Conservation (phyloP, 2,888 invertebrate species). For the Orchestes rusci region DNA sequence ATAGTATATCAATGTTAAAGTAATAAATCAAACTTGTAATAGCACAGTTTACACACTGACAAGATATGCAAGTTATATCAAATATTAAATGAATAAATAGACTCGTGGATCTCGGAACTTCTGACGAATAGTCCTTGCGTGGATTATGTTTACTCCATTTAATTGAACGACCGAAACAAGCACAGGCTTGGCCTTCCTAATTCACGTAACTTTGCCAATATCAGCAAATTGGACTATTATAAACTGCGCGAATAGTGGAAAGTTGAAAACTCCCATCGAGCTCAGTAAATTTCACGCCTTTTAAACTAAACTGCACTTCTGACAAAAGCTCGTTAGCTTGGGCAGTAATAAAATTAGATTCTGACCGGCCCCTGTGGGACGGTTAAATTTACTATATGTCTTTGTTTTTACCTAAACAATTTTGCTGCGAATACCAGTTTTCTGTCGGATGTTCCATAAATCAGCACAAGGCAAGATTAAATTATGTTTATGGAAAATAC, state of each 20-base stretch:
- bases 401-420: no score
- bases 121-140: slow-evolving; percentile 2
- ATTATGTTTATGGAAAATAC: no score
- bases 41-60: no score
- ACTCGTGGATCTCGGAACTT: no score
- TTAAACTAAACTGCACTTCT: slow-evolving; percentile 15
- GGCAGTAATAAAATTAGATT: slow-evolving; percentile 13
- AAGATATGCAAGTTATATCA: no score
- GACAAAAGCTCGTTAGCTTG: slow-evolving; percentile 21
- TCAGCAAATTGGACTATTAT: slow-evolving; percentile 13
- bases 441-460: no score
- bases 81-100: no score
- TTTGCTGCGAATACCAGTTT: no score
- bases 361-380: slow-evolving; percentile 2
- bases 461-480: no score
- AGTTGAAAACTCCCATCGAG: slow-evolving; percentile 14
- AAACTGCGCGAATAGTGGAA: slow-evolving; percentile 9
- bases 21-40: no score
- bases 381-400: no score
- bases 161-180: slow-evolving; percentile 8
- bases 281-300: slow-evolving; percentile 13
- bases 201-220: slow-evolving; percentile 12
- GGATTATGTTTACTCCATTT: slow-evolving; percentile 6
- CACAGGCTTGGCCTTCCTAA: slow-evolving; percentile 5
- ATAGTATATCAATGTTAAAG: no score